These are phyloP conservation scores for Allolobophora icterica DNA, from an alignment of 2,888 invertebrate genomes.

Conservation along the genomic window DNA sequence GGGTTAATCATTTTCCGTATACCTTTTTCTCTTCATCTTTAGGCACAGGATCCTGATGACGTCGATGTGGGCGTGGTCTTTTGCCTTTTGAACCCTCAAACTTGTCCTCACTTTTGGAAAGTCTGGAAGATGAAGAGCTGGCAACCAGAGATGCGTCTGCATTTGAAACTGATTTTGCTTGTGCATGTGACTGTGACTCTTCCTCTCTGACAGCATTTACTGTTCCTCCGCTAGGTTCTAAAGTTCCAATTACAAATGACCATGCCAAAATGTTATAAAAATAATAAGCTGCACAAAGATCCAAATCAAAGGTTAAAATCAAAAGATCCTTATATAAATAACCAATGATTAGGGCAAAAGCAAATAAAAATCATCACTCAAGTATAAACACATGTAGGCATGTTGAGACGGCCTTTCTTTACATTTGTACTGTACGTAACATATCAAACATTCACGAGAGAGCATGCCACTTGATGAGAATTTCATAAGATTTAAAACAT, in stretches of 20 bases:
- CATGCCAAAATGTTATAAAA: too few species aligned
- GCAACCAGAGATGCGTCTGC: slow-evolving; percentile 12
- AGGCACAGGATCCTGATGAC: slow-evolving; percentile 50
- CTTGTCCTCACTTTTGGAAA: slow-evolving; percentile 50
- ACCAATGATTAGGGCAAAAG: too few species aligned
- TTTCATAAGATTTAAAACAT: too few species aligned
- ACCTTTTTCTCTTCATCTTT: slow-evolving; percentile 57
- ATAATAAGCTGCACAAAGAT: too few species aligned
- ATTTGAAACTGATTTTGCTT: background rate
- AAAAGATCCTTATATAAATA: too few species aligned
- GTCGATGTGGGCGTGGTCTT: slow-evolving; percentile 57
- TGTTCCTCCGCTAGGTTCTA: background rate
- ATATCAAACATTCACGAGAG: too few species aligned
- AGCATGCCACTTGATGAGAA: too few species aligned
- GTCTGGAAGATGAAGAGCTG: slow-evolving; percentile 7
- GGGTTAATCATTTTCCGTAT: background rate
- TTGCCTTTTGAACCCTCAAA: slow-evolving; percentile 53
- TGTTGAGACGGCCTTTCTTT: too few species aligned
- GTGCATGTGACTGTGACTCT: slow-evolving; percentile 26
- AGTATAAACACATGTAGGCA: too few species aligned
- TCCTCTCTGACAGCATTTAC: slow-evolving; percentile 23
- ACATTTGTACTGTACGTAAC: too few species aligned
- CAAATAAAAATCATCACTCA: too few species aligned
- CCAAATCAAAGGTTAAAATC: too few species aligned
- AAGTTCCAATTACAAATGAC: background rate